Evolutionary conservation across 1,140 invertebrate genomes (phyloP).

Genomic region (Spodoptera litura): DNA sequence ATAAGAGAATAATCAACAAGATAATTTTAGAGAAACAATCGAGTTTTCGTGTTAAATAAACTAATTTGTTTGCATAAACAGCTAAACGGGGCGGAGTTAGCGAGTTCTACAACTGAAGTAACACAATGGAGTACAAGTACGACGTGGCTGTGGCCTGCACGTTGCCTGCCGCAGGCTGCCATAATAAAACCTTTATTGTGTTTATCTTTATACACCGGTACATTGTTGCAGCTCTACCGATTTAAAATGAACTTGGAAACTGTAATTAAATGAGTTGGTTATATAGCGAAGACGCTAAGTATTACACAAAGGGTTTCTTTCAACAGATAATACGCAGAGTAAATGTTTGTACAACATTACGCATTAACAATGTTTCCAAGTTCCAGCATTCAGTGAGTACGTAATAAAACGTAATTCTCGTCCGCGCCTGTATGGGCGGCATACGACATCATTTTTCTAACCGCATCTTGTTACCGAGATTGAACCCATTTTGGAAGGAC

Average conservation of each 20-base stretch:
- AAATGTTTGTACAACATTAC: conserved; percentile 25
- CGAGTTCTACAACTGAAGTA: not conserved
- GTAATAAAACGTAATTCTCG: conserved; percentile 11
- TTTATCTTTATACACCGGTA: conserved; percentile 20
- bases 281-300: conserved; percentile 6
- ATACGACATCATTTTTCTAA: not conserved
- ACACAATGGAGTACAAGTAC: conserved; percentile 20
- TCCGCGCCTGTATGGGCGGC: conserved; percentile 11
- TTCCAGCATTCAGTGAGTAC: conserved; percentile 1
- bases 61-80: conserved; percentile 30
- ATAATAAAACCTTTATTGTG: conserved; percentile 31
- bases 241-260: conserved; percentile 34
- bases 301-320: conserved; percentile 10
- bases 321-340: conserved; percentile 11
- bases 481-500: not conserved
- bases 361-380: conserved; percentile 7
- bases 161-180: conserved; percentile 11
- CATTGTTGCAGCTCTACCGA: conserved; percentile 26
- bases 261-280: conserved; percentile 36
- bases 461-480: conserved; percentile 25
- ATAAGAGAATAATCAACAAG: conserved; percentile 2
- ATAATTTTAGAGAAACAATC: conserved; percentile 16
- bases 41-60: conserved; percentile 31
- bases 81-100: conserved; percentile 10
- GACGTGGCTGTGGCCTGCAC: not conserved